Percentiles rank a stretch among this genome's conserved stretches.
Evolutionary conservation across 2,797 vertebrate species (phyloP).

Genomic region (Epinephelus coioides): DNA sequence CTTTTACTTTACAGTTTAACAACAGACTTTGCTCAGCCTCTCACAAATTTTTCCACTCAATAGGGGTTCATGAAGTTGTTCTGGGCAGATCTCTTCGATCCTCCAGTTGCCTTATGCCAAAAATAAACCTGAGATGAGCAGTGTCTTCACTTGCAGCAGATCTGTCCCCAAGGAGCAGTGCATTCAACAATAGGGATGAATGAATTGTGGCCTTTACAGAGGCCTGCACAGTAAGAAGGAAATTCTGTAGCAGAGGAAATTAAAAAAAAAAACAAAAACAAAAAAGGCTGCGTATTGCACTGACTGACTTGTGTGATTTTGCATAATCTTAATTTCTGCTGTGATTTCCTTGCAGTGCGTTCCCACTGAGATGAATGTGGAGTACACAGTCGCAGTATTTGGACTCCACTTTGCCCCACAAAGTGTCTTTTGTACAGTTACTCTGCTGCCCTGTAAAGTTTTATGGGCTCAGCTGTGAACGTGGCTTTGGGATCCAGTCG

Average conservation of each 20-base stretch:
- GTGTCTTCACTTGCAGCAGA: no score
- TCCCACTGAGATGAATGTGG: slow-evolving; percentile 19
- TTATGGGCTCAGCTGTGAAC: slow-evolving; percentile 52
- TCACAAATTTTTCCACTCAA: slow-evolving; percentile 30
- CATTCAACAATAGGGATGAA: slow-evolving; percentile 46
- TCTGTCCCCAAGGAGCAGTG: background rate
- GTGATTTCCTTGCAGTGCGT: slow-evolving; percentile 27
- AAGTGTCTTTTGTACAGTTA: slow-evolving; percentile 63
- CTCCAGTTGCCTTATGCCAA: slow-evolving; percentile 51
- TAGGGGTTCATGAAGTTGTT: slow-evolving; percentile 28
- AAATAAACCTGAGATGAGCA: slow-evolving; percentile 63
- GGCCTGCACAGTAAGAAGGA: slow-evolving; percentile 11
- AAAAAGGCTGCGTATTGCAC: slow-evolving; percentile 15
- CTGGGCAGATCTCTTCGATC: slow-evolving; percentile 44
- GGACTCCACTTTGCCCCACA: slow-evolving; percentile 33
- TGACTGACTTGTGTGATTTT: slow-evolving; percentile 26
- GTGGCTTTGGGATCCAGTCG: slow-evolving; percentile 25
- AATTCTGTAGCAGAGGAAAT: background rate
- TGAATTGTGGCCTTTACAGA: slow-evolving; percentile 30
- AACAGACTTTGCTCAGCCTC: background rate
- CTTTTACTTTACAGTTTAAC: background rate
- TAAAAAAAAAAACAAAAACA: background rate
- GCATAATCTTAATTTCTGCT: slow-evolving; percentile 21
- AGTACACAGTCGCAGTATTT: slow-evolving; percentile 17
- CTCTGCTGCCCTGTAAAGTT: slow-evolving; percentile 40